Base-by-base conservation (phyloP, 2,797 vertebrate species). In the Gastrophryne carolinensis region DNA sequence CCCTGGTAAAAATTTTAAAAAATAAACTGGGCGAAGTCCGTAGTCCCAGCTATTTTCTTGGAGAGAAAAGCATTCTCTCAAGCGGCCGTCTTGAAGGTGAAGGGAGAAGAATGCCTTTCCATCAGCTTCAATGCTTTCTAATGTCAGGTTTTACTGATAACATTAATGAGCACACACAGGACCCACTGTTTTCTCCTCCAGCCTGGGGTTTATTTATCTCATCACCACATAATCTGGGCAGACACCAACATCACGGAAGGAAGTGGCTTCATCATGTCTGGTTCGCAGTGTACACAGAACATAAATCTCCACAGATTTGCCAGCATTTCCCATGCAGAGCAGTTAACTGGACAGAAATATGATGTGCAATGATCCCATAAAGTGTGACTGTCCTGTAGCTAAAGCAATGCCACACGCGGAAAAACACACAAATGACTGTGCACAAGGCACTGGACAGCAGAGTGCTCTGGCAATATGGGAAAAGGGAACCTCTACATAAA, bases 291-390 rank as follows among this genome's bases (percentile, higher is more conserved):
- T 72, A 29, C 26, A 66, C 68, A 44, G 50, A 60, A 58, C 21
- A 65, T 52, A 78, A 78, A 66, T 58, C 53, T 78, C 68, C 61
- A 52, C 49, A 2, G 68, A 61, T 68, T 37, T 32, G 29, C 60
- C 37, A 64, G 39, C 75, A 52, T 57, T 72, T 32, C 52, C 29
- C 68, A 78, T 39, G 68, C 52, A 58, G 52, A 39, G 61, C 56
- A 60, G 61, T 72, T 78, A 78, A 72, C 60, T 65, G 75, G 75
- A 72, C 68, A 72, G 68, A 71, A 78, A 72, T 78, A 66, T 66
- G 58, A 78, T 78, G 75, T 72, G 75, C 53, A 66, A 72, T 78
- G 75, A 72, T 78, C 75, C 75, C 53, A 78, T 78, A 78, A 78
- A 78, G 75, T 78, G 68, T 66, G 68, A 78, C 75, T 72, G 41